phyloP scores from a whole-genome alignment of 1,140 invertebrate species.

The Brachionus rotundiformis region DNA sequence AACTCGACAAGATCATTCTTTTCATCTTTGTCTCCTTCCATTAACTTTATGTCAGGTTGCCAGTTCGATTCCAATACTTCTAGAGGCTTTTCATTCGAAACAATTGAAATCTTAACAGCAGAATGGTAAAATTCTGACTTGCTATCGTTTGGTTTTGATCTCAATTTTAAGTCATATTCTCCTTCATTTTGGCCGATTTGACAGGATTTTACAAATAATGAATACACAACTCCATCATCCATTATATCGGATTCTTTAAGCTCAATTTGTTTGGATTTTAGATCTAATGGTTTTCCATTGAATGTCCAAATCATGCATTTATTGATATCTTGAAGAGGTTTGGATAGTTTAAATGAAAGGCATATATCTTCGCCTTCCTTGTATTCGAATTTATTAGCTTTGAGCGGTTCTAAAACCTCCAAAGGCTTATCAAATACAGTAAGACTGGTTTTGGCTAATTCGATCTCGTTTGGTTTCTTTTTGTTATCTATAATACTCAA shows the following conservation, averaged over 20 bases:
- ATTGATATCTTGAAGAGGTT: not conserved
- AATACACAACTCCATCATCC: not conserved
- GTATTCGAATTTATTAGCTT: conserved; percentile 30
- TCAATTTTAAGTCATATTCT: not conserved
- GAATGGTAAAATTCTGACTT: conserved; percentile 10
- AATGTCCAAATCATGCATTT: conserved; percentile 26
- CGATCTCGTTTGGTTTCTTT: not conserved
- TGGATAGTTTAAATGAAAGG: not conserved
- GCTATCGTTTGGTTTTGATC: not conserved
- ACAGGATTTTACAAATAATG: not conserved
- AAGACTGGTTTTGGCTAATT: not conserved
- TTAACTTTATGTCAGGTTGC: conserved; percentile 8
- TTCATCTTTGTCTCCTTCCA: not conserved
- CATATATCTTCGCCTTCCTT: not conserved
- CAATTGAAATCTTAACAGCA: not conserved
- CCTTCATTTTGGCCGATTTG: conserved; percentile 25
- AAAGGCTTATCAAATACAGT: conserved; percentile 8
- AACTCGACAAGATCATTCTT: not conserved
- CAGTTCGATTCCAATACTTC: conserved; percentile 39
- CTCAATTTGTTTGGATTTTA: conserved; percentile 4
- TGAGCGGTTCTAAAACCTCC: conserved; percentile 26
- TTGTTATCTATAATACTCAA: conserved; percentile 6
- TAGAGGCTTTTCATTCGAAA: not conserved
- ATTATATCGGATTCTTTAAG: not conserved
- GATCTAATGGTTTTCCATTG: conserved; percentile 14